Percentiles rank a stretch among this genome's conserved stretches.
phyloP scores from a whole-genome alignment of 2,888 invertebrate species.

The Merodon equestris region DNA sequence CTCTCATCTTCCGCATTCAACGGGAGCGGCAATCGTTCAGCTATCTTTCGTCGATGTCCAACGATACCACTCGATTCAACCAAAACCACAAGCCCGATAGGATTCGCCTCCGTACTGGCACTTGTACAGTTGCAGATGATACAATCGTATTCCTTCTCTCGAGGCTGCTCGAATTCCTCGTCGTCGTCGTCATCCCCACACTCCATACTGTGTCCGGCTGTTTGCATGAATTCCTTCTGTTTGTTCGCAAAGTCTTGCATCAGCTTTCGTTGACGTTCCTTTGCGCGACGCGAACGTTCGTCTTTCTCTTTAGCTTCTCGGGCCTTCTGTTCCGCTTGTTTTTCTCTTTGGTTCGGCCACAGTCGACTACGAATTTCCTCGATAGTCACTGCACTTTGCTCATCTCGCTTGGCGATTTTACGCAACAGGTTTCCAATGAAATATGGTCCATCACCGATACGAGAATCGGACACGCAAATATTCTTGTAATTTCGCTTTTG shows the following conservation, averaged over 20 bases:
- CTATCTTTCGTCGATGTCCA: slow-evolving; percentile 83
- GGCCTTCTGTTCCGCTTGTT: slow-evolving; percentile 86
- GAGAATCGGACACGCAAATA: slow-evolving; percentile 77
- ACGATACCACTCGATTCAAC: slow-evolving; percentile 92
- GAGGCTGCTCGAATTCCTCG: slow-evolving; percentile 81
- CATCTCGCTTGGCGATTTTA: slow-evolving; percentile 86
- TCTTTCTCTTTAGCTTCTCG: slow-evolving; percentile 85
- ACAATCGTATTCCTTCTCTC: slow-evolving; percentile 91
- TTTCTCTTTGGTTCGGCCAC: slow-evolving; percentile 90
- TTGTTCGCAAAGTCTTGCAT: slow-evolving; percentile 96
- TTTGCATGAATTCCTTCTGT: slow-evolving; percentile 94
- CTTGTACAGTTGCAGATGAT: slow-evolving; percentile 96
- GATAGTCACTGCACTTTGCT: slow-evolving; percentile 85
- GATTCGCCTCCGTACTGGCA: slow-evolving; percentile 89
- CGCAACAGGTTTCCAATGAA: slow-evolving; percentile 90
- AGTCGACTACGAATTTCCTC: slow-evolving; percentile 85
- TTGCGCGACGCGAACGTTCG: slow-evolving; percentile 89
- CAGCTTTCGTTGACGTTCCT: slow-evolving; percentile 93
- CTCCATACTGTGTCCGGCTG: slow-evolving; percentile 83
- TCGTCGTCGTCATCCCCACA: slow-evolving; percentile 81
- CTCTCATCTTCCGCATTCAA: slow-evolving; percentile 84
- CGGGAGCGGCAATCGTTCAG: slow-evolving; percentile 80
- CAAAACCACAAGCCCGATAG: slow-evolving; percentile 93
- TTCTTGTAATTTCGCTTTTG: slow-evolving; percentile 71
- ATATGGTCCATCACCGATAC: slow-evolving; percentile 90